Evolutionary conservation across 1,140 invertebrate species (phyloP).

Genomic region (Arctopsyche grandis): DNA sequence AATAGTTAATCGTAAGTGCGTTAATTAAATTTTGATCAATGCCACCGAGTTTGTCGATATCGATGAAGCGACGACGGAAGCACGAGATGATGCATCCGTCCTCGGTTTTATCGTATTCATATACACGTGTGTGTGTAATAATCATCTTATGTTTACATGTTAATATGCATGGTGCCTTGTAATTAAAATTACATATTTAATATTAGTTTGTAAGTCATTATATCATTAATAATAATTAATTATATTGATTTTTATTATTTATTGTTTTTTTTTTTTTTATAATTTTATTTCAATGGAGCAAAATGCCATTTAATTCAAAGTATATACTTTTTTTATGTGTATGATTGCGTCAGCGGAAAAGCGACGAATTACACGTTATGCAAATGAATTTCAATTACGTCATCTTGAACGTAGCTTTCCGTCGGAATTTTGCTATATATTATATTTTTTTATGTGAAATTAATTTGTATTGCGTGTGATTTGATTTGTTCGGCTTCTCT

Average conservation of each 20-base stretch:
- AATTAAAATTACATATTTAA: constrained; percentile 21
- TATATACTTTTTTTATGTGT: background rate
- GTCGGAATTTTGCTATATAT: too few species aligned
- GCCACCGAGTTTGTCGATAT: too few species aligned
- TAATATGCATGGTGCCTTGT: constrained; percentile 38
- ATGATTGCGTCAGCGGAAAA: too few species aligned
- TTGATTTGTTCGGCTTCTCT: too few species aligned
- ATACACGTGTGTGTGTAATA: too few species aligned
- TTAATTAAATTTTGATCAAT: too few species aligned
- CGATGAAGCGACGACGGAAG: background rate
- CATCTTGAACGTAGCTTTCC: too few species aligned
- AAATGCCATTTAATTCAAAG: background rate
- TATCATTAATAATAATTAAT: constrained; percentile 1
- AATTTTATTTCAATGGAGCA: background rate
- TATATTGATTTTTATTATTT: constrained; percentile 8
- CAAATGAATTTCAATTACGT: too few species aligned
- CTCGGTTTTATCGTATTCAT: background rate
- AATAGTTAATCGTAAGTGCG: too few species aligned
- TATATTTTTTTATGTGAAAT: too few species aligned
- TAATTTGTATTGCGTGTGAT: too few species aligned
- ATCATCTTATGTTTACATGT: constrained; percentile 24
- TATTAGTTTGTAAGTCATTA: background rate
- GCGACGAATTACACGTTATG: too few species aligned
- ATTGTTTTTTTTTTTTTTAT: background rate
- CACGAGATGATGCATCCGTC: background rate